A percentile compares a stretch with the other conserved stretches of the same genome.
Evolutionary conservation across 2,797 vertebrate genomes (phyloP).

Genomic region (Chloroceryle amazona): DNA sequence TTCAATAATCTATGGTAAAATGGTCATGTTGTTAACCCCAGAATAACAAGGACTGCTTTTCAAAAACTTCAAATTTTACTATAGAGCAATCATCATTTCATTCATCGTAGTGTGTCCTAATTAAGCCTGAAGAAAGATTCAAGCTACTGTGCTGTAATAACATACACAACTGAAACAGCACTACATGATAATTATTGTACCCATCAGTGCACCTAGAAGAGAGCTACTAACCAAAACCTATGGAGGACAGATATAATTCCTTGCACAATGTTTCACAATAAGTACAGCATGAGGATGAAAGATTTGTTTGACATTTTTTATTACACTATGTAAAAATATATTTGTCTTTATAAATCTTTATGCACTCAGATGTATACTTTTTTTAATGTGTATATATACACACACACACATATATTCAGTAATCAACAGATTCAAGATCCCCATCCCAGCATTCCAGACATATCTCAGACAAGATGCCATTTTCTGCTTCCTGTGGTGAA

Average conservation of each 20-base stretch:
- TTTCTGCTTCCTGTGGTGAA: neutral
- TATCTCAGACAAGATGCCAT: neutral
- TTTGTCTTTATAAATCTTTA: neutral
- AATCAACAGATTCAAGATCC: neutral
- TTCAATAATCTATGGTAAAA: conserved; percentile 59
- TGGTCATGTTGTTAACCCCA: conserved; percentile 36
- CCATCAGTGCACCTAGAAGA: conserved; percentile 21
- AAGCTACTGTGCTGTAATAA: conserved; percentile 53
- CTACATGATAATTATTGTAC: conserved; percentile 47
- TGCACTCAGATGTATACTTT: neutral
- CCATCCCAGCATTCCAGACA: neutral
- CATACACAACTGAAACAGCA: neutral
- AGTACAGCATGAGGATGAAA: neutral
- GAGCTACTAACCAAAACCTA: conserved; percentile 35
- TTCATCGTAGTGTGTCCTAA: conserved; percentile 22
- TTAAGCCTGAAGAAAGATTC: conserved; percentile 62
- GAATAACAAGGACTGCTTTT: conserved; percentile 34
- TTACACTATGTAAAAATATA: neutral
- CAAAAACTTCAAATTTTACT: conserved; percentile 9
- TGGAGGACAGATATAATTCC: neutral
- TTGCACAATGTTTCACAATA: neutral
- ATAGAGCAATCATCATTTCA: conserved; percentile 19
- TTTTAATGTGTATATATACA: neutral
- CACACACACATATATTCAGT: neutral
- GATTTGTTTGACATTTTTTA: neutral